These are phyloP conservation scores for Coptodon rendalli DNA, from an alignment of 2,113 vertebrate genomes.

Conservation along the genomic window DNA sequence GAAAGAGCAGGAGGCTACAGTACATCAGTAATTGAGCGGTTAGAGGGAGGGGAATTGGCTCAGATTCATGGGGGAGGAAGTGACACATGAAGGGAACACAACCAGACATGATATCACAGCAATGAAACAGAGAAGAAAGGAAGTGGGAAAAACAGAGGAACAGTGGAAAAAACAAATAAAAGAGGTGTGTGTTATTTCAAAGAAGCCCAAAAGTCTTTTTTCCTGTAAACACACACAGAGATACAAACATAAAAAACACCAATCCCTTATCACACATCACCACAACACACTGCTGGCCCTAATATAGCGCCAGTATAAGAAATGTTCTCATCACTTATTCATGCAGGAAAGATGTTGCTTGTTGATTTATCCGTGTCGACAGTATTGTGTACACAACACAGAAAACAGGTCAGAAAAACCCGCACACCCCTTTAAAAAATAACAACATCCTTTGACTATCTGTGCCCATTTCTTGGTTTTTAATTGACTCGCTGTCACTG, in stretches of 20 bases:
- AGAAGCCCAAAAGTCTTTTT: neutral
- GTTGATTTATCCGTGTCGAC: slow-evolving; percentile 13
- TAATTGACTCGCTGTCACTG: slow-evolving; percentile 63
- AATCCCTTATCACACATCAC: neutral
- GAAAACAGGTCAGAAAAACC: neutral
- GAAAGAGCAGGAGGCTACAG: neutral
- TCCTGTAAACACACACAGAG: neutral
- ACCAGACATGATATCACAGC: neutral
- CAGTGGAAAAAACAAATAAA: neutral
- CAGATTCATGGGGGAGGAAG: neutral
- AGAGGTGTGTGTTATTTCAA: neutral
- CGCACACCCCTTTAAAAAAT: neutral
- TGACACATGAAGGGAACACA: slow-evolving; percentile 7
- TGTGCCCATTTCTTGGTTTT: slow-evolving; percentile 42
- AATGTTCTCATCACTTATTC: slow-evolving; percentile 35
- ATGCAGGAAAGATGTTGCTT: slow-evolving; percentile 16
- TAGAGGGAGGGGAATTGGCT: slow-evolving; percentile 7
- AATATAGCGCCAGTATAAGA: slow-evolving; percentile 3
- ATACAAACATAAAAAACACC: neutral
- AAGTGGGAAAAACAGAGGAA: neutral
- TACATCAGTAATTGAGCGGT: slow-evolving; percentile 6
- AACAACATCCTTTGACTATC: slow-evolving; percentile 15
- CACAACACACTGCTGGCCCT: neutral
- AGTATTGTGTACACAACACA: neutral
- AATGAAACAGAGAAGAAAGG: neutral